Percentiles rank a stretch among this genome's conserved stretches.
Conservation (phyloP, 2,888 invertebrate species). For the Drosophila buzzatii region DNA sequence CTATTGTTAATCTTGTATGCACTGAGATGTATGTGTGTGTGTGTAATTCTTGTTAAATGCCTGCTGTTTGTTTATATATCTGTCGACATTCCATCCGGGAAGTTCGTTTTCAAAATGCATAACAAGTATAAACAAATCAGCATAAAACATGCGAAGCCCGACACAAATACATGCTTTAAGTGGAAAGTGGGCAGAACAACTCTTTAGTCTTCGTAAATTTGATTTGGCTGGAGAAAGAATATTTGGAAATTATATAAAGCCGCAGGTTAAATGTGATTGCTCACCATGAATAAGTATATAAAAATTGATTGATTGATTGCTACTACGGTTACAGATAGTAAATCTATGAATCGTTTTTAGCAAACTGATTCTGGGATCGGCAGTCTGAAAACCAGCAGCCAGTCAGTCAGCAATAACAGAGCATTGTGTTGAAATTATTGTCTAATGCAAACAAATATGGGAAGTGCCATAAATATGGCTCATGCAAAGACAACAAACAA, state of each 20-base stretch:
- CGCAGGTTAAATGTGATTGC: background rate
- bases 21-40: constrained; percentile 14
- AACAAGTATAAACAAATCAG: constrained; percentile 81
- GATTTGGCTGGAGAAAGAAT: background rate
- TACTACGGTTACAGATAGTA: background rate
- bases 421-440: background rate
- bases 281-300: background rate
- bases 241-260: background rate
- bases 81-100: constrained; percentile 83
- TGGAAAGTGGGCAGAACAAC: background rate
- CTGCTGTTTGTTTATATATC: constrained; percentile 79
- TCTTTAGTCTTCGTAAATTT: background rate
- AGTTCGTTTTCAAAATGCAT: constrained; percentile 79
- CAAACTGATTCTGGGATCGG: no score
- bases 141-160: constrained; percentile 69
- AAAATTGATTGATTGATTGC: background rate
- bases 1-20: constrained; percentile 44
- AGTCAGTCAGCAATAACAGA: background rate
- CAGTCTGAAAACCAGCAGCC: background rate
- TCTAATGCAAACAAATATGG: constrained; percentile 13
- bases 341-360: background rate
- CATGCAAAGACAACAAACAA: constrained; percentile 4
- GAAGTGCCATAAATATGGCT: constrained; percentile 17
- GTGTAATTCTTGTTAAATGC: constrained; percentile 63
- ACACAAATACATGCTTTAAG: constrained; percentile 34